phyloP scores from a whole-genome alignment of 2,888 invertebrate genomes.

The Trachelus stipa region DNA sequence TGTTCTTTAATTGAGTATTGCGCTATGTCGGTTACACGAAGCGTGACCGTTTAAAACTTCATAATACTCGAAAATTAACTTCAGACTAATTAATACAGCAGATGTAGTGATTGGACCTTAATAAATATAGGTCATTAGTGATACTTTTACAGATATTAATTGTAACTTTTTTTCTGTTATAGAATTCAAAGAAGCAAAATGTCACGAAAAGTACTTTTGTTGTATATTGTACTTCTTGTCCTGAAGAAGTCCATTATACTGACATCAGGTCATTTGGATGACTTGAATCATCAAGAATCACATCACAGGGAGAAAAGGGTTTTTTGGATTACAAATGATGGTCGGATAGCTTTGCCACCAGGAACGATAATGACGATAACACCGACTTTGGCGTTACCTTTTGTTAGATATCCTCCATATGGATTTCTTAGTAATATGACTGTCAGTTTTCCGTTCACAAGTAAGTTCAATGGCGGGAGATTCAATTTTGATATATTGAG shows the following conservation, averaged over 20 bases:
- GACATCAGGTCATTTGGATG: constrained; percentile 14
- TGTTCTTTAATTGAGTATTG: background rate
- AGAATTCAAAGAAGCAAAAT: background rate
- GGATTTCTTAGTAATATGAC: constrained; percentile 88
- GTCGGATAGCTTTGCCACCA: constrained; percentile 84
- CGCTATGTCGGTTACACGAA: background rate
- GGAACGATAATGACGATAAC: constrained; percentile 84
- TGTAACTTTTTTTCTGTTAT: background rate
- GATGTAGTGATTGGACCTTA: background rate
- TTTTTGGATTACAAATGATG: constrained; percentile 88
- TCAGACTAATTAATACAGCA: background rate
- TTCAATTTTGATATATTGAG: background rate
- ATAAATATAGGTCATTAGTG: background rate
- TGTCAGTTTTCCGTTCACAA: constrained; percentile 85
- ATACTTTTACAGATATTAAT: background rate
- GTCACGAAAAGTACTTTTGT: background rate
- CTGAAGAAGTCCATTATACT: background rate
- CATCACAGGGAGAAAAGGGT: constrained; percentile 86
- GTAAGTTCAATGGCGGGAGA: constrained; percentile 70
- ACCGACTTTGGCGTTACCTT: constrained; percentile 84
- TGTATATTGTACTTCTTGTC: background rate
- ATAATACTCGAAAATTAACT: background rate
- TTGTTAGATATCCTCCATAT: constrained; percentile 86
- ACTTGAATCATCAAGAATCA: constrained; percentile 35
- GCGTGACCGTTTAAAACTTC: background rate